Base-by-base conservation (phyloP, 2,797 vertebrate species). In the Danio kyathit region DNA sequence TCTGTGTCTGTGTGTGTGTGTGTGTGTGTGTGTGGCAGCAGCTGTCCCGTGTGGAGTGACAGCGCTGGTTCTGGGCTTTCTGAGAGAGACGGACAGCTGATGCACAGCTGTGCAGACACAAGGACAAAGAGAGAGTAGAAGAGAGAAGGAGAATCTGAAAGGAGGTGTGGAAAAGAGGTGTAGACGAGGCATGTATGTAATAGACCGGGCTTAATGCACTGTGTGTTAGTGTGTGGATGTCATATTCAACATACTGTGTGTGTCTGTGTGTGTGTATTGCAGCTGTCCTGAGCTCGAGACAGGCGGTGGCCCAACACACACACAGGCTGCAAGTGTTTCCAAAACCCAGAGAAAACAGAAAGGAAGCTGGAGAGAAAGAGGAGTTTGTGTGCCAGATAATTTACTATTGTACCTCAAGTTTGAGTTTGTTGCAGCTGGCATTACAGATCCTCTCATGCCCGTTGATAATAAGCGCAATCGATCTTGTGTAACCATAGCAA, bases 91-190 rank as follows among this genome's bases (percentile, higher is more conserved):
- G 82, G 82, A 89, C 93, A 94, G 92, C 92, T 94, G 93, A 93
- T 90, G 85, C 90, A 92, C 93, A 94, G 94, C 93, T 94, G 92
- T 92, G 84, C 86, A 90, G 78, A 85, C 85, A 90, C 86, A 83
- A 84, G 89, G 88, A 89, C 90, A 90, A 86, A 89, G 86, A 87
- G 86, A 84, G 74, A 79, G 87, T 56, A 21, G 7, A 54, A 57
- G 82, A 43, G 44, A 67, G 75, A 41, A 79, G 70, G 54, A 69
- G 78, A 81, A 66, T 88, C 88, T 90, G 88, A 91, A 89, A 44
- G 46, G 81, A 85, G 74, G 77, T 71, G 74, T 75, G 65, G 76
- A 82, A 79, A 71, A 84, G 81, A 76, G 73, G 74, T 60, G 16
- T 64, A 75, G 66, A 59, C 91, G 90, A 91, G 78, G 57, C 64